A percentile compares a stretch with the other conserved stretches of the same genome.
Evolutionary conservation across 1,140 invertebrate genomes (phyloP).

Genomic region (Leguminivora glycinivorella): DNA sequence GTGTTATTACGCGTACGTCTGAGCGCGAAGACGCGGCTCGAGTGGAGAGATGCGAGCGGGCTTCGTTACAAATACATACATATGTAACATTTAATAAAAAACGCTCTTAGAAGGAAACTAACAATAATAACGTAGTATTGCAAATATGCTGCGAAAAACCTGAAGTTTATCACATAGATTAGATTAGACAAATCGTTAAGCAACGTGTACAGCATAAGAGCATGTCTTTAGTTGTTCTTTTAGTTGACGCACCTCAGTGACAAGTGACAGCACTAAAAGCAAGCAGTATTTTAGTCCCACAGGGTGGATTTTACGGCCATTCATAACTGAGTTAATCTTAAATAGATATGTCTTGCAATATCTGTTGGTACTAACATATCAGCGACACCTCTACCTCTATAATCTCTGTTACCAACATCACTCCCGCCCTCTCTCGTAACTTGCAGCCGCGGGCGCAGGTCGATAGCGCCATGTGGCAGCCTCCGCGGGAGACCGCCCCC

Average conservation of each 20-base stretch:
- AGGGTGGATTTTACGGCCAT: not conserved
- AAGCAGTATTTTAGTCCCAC: no score
- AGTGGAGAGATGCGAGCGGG: conserved; percentile 30
- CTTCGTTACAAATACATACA: not conserved
- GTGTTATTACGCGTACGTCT: conserved; percentile 59
- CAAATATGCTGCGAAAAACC: no score
- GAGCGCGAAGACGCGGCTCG: conserved; percentile 43
- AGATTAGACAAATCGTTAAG: no score
- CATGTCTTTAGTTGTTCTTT: no score
- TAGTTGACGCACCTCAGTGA: no score
- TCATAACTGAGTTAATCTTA: not conserved
- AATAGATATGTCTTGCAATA: no score
- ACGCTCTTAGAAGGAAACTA: not conserved
- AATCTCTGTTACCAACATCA: no score
- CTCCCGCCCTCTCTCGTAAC: conserved; percentile 34
- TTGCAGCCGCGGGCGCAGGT: conserved; percentile 44
- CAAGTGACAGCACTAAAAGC: no score
- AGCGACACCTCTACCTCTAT: no score
- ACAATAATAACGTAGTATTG: not conserved
- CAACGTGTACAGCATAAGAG: no score
- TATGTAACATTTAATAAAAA: not conserved
- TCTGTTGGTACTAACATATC: no score
- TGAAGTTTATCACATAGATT: no score
- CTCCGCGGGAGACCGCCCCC: conserved; percentile 68
- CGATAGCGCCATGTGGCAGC: conserved; percentile 72